A percentile compares a stretch with the other conserved stretches of the same genome.
Evolutionary conservation across 2,797 vertebrate genomes (phyloP).

Genomic region (Megalops cyprinoides): DNA sequence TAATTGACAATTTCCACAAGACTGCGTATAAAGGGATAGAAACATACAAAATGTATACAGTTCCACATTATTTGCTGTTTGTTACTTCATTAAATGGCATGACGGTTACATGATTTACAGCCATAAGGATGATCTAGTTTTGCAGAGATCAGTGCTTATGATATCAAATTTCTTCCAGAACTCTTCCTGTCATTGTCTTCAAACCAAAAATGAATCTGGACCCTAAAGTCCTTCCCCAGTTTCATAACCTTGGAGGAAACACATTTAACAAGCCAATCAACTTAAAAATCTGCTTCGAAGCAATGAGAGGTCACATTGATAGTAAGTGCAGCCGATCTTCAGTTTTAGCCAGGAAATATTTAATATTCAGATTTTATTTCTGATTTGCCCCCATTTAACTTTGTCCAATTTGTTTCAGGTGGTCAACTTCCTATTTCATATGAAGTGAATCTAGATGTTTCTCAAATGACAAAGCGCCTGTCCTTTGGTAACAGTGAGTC

Average conservation of each 20-base stretch:
- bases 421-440: slow-evolving; percentile 49
- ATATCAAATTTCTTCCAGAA: slow-evolving; percentile 39
- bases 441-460: slow-evolving; percentile 66
- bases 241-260: slow-evolving; percentile 15
- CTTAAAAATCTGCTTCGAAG: slow-evolving; percentile 41
- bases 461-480: slow-evolving; percentile 63
- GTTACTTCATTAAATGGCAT: background rate
- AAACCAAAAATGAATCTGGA: background rate
- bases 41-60: no score
- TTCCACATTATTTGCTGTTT: background rate
- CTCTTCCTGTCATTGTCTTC: slow-evolving; percentile 50
- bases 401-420: background rate
- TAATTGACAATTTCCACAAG: no score
- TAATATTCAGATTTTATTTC: slow-evolving; percentile 18
- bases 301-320: slow-evolving; percentile 10
- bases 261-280: background rate
- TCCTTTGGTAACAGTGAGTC: slow-evolving; percentile 36
- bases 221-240: background rate
- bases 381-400: background rate
- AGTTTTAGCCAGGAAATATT: background rate
- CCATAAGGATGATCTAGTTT: background rate
- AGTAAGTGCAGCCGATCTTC: slow-evolving; percentile 24
- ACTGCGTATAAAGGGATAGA: no score
- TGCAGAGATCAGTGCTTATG: background rate
- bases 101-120: background rate